Evolutionary conservation across 2,113 vertebrate genomes (phyloP).

Genomic region (Anarrhichthys ocellatus): DNA sequence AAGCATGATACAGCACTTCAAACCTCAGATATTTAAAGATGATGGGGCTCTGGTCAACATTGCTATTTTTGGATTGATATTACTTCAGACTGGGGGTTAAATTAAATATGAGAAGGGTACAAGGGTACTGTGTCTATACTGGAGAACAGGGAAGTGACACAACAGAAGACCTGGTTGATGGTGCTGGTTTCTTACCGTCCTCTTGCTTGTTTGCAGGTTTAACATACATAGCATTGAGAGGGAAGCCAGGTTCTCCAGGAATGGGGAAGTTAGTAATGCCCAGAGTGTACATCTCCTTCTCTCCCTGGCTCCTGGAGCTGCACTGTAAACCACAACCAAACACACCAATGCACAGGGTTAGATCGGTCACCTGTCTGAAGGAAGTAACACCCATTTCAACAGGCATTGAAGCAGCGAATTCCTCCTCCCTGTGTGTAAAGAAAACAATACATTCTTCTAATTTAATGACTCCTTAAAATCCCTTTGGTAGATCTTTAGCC

Average conservation of each 20-base stretch:
- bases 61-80: constrained; percentile 33
- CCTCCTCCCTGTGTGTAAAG: background rate
- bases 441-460: background rate
- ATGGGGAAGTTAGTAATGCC: constrained; percentile 99
- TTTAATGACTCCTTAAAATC: constrained; percentile 15
- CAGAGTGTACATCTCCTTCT: constrained; percentile 98
- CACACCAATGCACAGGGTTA: constrained; percentile 4
- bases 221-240: constrained; percentile 94
- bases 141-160: constrained; percentile 1
- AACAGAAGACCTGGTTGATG: background rate
- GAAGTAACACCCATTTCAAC: background rate
- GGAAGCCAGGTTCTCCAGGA: constrained; percentile 98
- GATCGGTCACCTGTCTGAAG: background rate
- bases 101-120: constrained; percentile 15
- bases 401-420: background rate
- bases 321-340: constrained; percentile 84
- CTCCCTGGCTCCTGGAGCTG: constrained; percentile 94
- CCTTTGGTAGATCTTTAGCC: background rate
- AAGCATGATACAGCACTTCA: constrained; percentile 20
- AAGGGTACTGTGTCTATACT: constrained; percentile 6
- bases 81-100: constrained; percentile 3
- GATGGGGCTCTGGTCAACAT: background rate
- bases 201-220: constrained; percentile 85
- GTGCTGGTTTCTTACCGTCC: constrained; percentile 76
- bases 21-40: background rate